phyloP scores from a whole-genome alignment of 2,797 vertebrate species.

The Sebastolobus altivelis region DNA sequence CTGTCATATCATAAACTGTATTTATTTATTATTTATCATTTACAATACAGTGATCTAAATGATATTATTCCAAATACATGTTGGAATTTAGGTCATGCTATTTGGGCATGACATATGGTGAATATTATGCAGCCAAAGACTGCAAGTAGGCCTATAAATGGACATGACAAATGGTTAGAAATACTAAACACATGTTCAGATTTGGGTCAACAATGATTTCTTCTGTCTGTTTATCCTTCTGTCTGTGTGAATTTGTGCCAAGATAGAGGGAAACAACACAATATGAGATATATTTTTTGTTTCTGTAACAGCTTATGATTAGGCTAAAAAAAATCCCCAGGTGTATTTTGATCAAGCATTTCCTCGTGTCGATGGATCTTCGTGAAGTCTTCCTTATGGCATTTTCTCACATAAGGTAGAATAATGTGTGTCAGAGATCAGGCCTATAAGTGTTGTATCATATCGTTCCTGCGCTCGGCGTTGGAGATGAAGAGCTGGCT shows the following conservation, averaged over 20 bases:
- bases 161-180: conserved; percentile 38
- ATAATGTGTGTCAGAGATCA: conserved; percentile 24
- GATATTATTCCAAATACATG: not conserved
- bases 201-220: conserved; percentile 38
- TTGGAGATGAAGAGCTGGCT: conserved; percentile 67
- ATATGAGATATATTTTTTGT: not conserved
- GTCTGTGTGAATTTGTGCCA: conserved; percentile 20
- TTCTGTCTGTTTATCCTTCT: conserved; percentile 34
- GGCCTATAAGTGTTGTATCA: not conserved
- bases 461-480: conserved; percentile 27
- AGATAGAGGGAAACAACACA: conserved; percentile 14
- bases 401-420: conserved; percentile 5
- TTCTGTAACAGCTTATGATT: not conserved
- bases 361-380: not conserved
- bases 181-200: conserved; percentile 49
- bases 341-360: conserved; percentile 20
- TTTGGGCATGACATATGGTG: not conserved
- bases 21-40: not conserved
- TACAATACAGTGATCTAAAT: not conserved
- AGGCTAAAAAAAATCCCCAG: not conserved
- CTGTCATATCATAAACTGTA: not conserved
- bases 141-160: conserved; percentile 13
- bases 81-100: conserved; percentile 7
- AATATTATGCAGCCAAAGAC: not conserved
- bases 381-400: not conserved